A percentile compares a stretch with the other conserved stretches of the same genome.
These are phyloP conservation scores for Campopleginae sp. DNA, from an alignment of 2,888 invertebrate species.

Conservation along the genomic window DNA sequence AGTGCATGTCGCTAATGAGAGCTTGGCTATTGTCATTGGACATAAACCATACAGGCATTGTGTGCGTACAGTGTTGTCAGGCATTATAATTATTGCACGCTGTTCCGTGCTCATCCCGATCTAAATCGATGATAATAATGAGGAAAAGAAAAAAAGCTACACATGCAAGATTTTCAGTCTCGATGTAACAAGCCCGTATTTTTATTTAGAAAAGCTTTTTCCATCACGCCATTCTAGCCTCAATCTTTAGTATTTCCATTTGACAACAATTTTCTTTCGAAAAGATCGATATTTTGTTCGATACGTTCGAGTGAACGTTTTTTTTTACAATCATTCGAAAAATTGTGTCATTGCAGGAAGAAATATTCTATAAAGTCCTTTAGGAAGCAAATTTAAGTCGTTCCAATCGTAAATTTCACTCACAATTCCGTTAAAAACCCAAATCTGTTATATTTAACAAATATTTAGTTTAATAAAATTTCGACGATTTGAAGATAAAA, in stretches of 20 bases:
- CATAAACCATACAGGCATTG: conserved; percentile 16
- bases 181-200: neutral
- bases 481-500: too few relatives aligned
- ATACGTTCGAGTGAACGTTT: too few relatives aligned
- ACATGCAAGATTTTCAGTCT: neutral
- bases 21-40: conserved; percentile 67
- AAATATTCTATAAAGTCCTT: too few relatives aligned
- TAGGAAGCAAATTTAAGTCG: too few relatives aligned
- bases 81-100: conserved; percentile 13
- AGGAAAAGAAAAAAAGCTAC: neutral
- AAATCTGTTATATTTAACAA: too few relatives aligned
- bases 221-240: neutral
- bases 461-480: too few relatives aligned
- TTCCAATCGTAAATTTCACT: too few relatives aligned
- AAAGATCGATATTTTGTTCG: too few relatives aligned
- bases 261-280: too few relatives aligned
- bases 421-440: too few relatives aligned
- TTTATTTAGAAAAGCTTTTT: neutral
- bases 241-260: neutral
- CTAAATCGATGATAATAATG: neutral
- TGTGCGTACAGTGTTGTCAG: conserved; percentile 18
- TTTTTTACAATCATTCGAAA: too few relatives aligned
- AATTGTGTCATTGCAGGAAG: too few relatives aligned
- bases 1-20: conserved; percentile 72
- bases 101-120: conserved; percentile 3